Evolutionary conservation across 92 coral and sea anemone species (phyloP), one percentile per base, ranked within the genome.

Genomic region (Zoanthus sociatus): DNA sequence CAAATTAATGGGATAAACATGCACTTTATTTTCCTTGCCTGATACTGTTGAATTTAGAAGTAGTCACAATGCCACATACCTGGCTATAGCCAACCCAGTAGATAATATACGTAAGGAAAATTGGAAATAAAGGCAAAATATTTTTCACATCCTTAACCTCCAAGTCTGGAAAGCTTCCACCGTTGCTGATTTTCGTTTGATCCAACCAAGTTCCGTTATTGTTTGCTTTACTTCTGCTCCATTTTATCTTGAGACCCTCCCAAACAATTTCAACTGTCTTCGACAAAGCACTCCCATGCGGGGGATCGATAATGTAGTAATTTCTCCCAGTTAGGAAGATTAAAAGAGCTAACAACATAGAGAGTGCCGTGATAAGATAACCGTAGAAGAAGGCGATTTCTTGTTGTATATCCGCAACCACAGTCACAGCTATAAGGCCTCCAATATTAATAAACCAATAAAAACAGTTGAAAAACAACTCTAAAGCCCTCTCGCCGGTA

Each of bases 401-500:
- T 83, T 94, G 98, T 51, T 95, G 98, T 9, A 95, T 86, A 70
- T 91, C 89, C 9, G 86, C 93, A 3, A 93, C 96, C 7, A 82
- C 68, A 4, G 94, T 95, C 48, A 73, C 87, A 3, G 98, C 93
- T 26, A 95, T 11, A 45, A 95, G 15, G 0, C 87, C 71, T 15
- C 95, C 95, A 69, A 91, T 45, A 54, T 89, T 83, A 31, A 37
- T 37, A 37, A 37, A 37, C 42, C 42, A 37, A 4, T 37, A 37
- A 37, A 37, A 37, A 37, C 3, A 93, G 87, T 87, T 84, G 37
- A 95, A 95, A 87, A 91, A 95, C 7, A 78, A 79, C 82, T 89
- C 88, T 32, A 87, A 68, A 71, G 37, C 69, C 11, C 60, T 67
- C 10, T 60, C 0, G n/a, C 96, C 92, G n/a, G 44, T 78, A 9